Percentiles rank a stretch among this genome's conserved stretches.
Conservation (phyloP, 2,797 vertebrate genomes). For the Rhabdomys pumilio region DNA sequence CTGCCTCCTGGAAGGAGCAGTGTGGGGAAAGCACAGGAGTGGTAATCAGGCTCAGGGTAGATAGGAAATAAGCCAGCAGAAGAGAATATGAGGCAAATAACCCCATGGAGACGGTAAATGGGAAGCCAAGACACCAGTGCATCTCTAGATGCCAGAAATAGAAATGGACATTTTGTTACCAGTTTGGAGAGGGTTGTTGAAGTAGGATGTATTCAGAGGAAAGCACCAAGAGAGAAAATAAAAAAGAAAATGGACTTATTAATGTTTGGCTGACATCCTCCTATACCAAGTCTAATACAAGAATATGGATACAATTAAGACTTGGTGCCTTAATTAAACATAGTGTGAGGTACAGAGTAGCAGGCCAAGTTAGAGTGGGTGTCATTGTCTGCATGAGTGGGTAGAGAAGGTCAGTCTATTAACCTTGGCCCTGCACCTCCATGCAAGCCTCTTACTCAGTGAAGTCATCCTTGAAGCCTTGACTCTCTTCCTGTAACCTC, state of each 20-base stretch:
- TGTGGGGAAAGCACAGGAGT: neutral
- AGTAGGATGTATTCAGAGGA: neutral
- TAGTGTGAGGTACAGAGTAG: neutral
- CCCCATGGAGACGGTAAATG: neutral
- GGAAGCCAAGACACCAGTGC: neutral
- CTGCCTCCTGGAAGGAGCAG: neutral
- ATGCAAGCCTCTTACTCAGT: neutral
- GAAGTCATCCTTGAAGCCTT: neutral
- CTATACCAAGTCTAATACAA: neutral
- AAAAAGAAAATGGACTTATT: slow-evolving; percentile 1
- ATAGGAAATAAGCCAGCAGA: neutral
- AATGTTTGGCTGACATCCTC: neutral
- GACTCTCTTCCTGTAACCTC: neutral
- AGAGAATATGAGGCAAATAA: neutral
- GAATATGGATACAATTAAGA: neutral
- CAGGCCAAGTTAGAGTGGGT: neutral
- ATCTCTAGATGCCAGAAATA: neutral
- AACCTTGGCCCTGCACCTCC: too few relatives aligned
- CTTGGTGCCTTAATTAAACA: neutral
- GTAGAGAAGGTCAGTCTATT: neutral
- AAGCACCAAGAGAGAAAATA: neutral
- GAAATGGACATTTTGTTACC: neutral
- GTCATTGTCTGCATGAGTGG: neutral
- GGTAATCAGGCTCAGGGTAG: fast-evolving
- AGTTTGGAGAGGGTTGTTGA: neutral